Evolutionary conservation across 2,888 invertebrate species (phyloP), one percentile per base, ranked within the genome.

Genomic region (Dicranocentrus wangi): DNA sequence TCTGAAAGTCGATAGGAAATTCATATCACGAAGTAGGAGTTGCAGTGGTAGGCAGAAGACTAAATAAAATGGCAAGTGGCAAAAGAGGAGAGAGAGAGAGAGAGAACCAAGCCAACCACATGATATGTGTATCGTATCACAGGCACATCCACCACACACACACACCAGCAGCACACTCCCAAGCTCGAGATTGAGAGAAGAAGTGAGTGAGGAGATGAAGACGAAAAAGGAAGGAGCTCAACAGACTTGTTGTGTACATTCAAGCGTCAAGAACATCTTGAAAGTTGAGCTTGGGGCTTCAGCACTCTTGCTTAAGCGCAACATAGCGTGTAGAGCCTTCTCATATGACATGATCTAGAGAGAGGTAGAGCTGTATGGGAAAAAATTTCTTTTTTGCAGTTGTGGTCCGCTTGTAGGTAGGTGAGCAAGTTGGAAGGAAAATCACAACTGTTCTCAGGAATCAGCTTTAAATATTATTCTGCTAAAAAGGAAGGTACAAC

Each of bases 201-300:
- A 58, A 60, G 58, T 17, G 60, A 60, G 47, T 21, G 58, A 76
- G 47, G 78, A 70, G 61, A 78, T 78, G 70, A 70, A 78, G 70
- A 78, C 78, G 78, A 78, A 63, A 76, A 69, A 70, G 78, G 70
- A 70, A 70, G 53, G 28, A 63, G 70, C 63, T 63, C 53, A 61
- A 61, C 78, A 78, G 78, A 78, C 61, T 69, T 19, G 78, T 70
- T 65, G 78, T 78, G 78, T 55, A 78, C 70, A 78, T 70, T 61
- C 63, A 63, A 70, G 63, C 70, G 78, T 78, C 58, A 70, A 70
- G 39, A 39, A 63, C 63, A 63, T 39, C 39, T 39, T 39, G n/a
- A 60, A 60, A 60, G 25, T 25, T 23, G 13, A 19, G 60, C 23
- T 23, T 60, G 25, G 19, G 60, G 60, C 60, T 25, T 19, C 21